Evolutionary conservation across 2,888 invertebrate genomes (phyloP).

Genomic region (Epicampocera succincta): DNA sequence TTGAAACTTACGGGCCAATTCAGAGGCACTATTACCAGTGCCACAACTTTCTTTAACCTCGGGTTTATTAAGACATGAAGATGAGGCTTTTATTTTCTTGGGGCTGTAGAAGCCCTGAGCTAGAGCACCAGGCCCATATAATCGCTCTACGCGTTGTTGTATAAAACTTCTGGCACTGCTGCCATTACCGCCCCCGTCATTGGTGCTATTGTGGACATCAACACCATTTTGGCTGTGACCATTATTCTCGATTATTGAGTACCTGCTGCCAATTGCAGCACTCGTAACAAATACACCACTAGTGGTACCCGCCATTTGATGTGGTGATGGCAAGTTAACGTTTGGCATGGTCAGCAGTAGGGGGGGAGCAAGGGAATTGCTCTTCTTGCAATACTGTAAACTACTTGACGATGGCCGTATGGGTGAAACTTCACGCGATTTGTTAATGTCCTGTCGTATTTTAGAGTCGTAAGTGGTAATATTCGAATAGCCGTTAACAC

Average conservation of each 20-base stretch:
- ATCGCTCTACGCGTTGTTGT: conserved; percentile 92
- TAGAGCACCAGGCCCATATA: conserved; percentile 93
- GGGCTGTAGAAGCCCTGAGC: conserved; percentile 92
- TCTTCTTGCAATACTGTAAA: conserved; percentile 82
- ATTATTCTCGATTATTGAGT: conserved; percentile 60
- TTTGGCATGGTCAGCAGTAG: conserved; percentile 75
- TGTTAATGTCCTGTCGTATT: conserved; percentile 87
- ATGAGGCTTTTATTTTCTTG: conserved; percentile 74
- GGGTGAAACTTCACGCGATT: conserved; percentile 88
- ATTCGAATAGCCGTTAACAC: conserved; percentile 94
- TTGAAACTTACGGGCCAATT: conserved; percentile 81
- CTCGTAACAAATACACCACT: conserved; percentile 62
- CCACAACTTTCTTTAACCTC: conserved; percentile 62
- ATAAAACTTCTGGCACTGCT: conserved; percentile 85
- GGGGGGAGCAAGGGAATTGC: conserved; percentile 84
- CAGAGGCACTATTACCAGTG: conserved; percentile 72
- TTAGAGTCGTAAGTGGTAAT: conserved; percentile 93
- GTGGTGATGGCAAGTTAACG: conserved; percentile 54
- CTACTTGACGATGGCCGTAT: conserved; percentile 84
- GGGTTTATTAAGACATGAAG: conserved; percentile 50
- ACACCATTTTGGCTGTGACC: conserved; percentile 73
- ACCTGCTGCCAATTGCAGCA: conserved; percentile 52
- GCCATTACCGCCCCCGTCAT: conserved; percentile 81
- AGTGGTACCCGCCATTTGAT: conserved; percentile 67
- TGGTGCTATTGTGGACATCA: conserved; percentile 71